Evolutionary conservation across 2,113 vertebrate genomes (phyloP).

Genomic region (Amblyornis subalaris): DNA sequence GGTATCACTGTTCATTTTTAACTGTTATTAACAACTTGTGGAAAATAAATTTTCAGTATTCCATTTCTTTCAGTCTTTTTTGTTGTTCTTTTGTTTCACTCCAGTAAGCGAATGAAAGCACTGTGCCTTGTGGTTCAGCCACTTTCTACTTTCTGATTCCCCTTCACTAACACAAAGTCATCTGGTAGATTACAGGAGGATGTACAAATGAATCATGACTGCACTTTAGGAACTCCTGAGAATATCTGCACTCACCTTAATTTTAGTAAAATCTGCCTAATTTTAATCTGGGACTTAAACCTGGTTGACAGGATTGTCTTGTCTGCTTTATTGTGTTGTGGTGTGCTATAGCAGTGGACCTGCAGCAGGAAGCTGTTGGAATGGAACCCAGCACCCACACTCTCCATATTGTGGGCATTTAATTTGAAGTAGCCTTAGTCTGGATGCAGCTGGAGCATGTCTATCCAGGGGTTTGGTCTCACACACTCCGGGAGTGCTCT

Average conservation of each 20-base stretch:
- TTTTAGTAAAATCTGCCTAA: neutral
- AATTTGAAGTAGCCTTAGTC: neutral
- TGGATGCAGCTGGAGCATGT: neutral
- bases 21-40: neutral
- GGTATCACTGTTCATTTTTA: neutral
- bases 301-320: neutral
- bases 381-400: neutral
- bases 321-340: neutral
- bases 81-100: neutral
- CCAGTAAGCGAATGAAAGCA: neutral
- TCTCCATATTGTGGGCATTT: neutral
- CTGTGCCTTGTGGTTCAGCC: neutral
- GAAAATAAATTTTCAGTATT: slow-evolving; percentile 9
- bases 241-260: neutral
- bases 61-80: neutral
- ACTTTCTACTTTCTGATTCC: neutral
- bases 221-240: neutral
- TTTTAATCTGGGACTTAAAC: neutral
- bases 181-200: neutral
- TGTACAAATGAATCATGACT: neutral
- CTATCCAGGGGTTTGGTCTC: neutral
- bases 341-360: neutral
- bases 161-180: neutral
- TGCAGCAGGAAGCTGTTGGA: neutral
- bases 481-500: neutral